Conservation (phyloP, 2,113 vertebrate species). For the Ochotona princeps region DNA sequence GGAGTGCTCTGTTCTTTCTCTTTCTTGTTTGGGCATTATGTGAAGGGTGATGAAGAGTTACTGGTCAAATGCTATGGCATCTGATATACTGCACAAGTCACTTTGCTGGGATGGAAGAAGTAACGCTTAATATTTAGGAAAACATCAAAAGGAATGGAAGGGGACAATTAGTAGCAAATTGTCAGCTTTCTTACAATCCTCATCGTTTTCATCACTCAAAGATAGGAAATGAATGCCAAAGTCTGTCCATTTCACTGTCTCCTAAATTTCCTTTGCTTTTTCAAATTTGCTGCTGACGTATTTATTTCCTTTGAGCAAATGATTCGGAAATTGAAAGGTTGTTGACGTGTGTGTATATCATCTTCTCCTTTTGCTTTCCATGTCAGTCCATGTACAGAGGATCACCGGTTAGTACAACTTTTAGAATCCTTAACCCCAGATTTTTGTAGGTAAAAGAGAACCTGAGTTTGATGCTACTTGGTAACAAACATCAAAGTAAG, state of each 20-base stretch:
- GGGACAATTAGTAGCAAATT: neutral
- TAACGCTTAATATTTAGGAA: neutral
- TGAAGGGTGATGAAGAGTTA: neutral
- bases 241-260: neutral
- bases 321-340: neutral
- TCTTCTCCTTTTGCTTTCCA: constrained; percentile 85
- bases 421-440: constrained; percentile 74
- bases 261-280: neutral
- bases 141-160: neutral
- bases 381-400: constrained; percentile 96
- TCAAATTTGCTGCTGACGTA: neutral
- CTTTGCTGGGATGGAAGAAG: neutral
- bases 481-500: constrained; percentile 74
- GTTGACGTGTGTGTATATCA: constrained; percentile 38
- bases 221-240: neutral
- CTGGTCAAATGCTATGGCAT: neutral
- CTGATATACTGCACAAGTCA: too few species aligned
- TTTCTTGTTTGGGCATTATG: neutral
- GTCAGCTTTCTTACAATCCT: neutral
- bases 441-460: constrained; percentile 76
- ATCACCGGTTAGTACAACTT: constrained; percentile 96
- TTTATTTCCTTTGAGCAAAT: neutral
- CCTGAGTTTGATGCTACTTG: constrained; percentile 73
- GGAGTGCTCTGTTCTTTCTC: neutral
- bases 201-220: neutral